Evolutionary conservation across 1,140 invertebrate genomes (phyloP), one percentile per base, ranked within the genome.

Genomic region (Eurytemora carolleeae): DNA sequence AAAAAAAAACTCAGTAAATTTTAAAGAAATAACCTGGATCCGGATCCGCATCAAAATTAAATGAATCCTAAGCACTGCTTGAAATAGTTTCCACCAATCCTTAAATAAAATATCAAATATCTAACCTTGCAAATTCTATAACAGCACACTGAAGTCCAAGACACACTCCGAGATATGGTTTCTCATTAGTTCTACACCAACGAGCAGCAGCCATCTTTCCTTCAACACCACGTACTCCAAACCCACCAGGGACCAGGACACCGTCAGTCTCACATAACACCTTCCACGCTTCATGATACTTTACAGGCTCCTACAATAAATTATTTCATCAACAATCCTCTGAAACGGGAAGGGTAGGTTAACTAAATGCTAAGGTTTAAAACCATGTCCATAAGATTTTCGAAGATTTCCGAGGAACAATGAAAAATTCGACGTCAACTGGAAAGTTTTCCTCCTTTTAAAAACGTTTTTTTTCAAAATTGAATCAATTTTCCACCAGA

Each of bases 131-230:
- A 72, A 86, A 98, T 76, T 99, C 96, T 67, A 99, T 89, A 1
- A 96, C 91, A 56, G 92, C 89, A 55, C 87, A 88, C 78, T 99
- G 96, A 31, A 98, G 76, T 0, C 96, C 96, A 12, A 99, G 75
- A 71, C 96, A 99, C 66, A 99, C 89, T 16, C 93, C 95, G 3
- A 99, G 75, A 70, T 89, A 88, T 0, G 96, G 95, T 70, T 86
- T 89, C 20, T 83, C 79, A 53, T 85, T 92, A 68, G 80, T 81
- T 56, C 96, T 77, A 56, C 92, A 94, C 87, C 90, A 98, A 68
- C 85, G 78, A 64, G 86, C 89, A 0, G 94, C 93, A 63, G 82
- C 78, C 24, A 99, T 91, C 75, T 93, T 99, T 1, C 96, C 96
- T 71, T 97, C 89, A 67, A 94, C 83, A 2, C 96, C 96, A 56